Conservation (phyloP, 1,140 invertebrate species). For the Euglossa dilemma region DNA sequence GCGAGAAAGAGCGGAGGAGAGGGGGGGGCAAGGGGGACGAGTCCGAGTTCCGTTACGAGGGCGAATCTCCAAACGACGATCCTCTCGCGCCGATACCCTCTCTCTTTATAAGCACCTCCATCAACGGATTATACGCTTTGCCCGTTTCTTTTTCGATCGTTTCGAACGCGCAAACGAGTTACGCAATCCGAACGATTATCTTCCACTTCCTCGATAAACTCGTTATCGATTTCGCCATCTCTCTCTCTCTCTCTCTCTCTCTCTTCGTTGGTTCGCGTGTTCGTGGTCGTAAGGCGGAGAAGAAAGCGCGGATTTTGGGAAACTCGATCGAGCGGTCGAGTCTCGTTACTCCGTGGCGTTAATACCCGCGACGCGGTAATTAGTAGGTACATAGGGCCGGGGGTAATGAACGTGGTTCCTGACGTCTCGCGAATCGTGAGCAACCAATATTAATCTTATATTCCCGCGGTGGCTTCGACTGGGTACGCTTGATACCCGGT, state of each 20-base stretch:
- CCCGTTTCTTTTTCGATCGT: background rate
- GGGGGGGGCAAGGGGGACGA: constrained; percentile 6
- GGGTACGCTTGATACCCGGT: constrained; percentile 58
- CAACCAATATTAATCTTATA: constrained; percentile 59
- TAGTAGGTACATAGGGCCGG: constrained; percentile 6
- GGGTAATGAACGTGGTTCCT: background rate
- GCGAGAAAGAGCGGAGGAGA: background rate
- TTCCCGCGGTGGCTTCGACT: constrained; percentile 39
- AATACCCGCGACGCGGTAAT: constrained; percentile 37
- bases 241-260: no score
- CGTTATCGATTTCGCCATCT: constrained; percentile 12
- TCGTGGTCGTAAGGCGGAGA: no score
- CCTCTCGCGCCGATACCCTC: background rate
- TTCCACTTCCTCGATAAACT: constrained; percentile 12
- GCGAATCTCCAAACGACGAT: constrained; percentile 30
- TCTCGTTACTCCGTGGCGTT: constrained; percentile 2
- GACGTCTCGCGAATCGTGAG: constrained; percentile 39
- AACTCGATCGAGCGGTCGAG: background rate
- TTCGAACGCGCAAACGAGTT: background rate
- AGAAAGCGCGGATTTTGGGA: background rate
- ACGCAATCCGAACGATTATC: constrained; percentile 10
- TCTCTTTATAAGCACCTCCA: constrained; percentile 13
- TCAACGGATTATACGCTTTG: background rate
- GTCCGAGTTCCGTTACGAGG: constrained; percentile 30
- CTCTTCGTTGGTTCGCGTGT: no score